phyloP scores from a whole-genome alignment of 2,113 vertebrate species.

The Vidua chalybeata region DNA sequence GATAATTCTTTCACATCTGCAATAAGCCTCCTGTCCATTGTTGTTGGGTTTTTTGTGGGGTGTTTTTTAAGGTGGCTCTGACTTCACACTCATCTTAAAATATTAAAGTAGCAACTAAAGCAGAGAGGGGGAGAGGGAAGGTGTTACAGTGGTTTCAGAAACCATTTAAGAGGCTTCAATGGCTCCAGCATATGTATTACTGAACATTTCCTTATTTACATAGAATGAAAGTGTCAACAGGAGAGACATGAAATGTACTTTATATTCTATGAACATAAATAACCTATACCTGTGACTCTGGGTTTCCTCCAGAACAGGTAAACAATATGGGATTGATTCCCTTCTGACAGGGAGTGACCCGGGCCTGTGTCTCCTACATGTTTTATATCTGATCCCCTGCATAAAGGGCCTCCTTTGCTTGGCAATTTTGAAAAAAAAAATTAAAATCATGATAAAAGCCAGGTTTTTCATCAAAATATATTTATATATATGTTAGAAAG shows the following conservation, averaged over 20 bases:
- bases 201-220: background rate
- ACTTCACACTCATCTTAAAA: background rate
- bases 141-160: background rate
- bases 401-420: background rate
- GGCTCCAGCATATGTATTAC: background rate
- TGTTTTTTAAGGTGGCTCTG: background rate
- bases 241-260: background rate
- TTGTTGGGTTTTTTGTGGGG: background rate
- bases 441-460: background rate
- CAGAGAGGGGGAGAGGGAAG: background rate
- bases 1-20: background rate
- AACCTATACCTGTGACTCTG: background rate
- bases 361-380: fast-evolving
- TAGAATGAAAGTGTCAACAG: background rate
- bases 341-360: background rate
- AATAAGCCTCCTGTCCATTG: background rate
- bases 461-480: background rate
- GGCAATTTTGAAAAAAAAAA: background rate
- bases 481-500: background rate
- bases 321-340: background rate
- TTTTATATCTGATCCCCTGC: background rate
- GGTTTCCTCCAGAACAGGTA: background rate
- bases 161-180: background rate
- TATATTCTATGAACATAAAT: background rate
- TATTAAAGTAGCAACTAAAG: background rate